Conservation (phyloP, 2,888 invertebrate species). For the Steromphala cineraria region DNA sequence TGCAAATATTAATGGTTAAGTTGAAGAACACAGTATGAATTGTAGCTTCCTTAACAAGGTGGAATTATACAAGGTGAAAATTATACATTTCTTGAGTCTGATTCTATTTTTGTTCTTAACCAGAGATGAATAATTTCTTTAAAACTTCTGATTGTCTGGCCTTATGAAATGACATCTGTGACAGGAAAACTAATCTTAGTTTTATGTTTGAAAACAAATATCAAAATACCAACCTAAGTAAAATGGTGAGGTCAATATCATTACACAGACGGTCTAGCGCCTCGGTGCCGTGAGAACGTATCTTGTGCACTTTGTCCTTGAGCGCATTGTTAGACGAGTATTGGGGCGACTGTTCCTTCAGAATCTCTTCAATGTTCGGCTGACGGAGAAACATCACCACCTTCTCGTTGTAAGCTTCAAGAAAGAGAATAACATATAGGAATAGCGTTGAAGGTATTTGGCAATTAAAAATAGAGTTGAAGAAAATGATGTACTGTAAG, state of each 20-base stretch:
- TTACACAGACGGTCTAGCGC: constrained; percentile 91
- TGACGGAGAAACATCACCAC: constrained; percentile 97
- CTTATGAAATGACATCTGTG: no score
- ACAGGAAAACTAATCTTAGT: no score
- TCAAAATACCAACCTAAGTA: constrained; percentile 84
- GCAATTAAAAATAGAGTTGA: not conserved
- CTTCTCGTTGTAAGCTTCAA: constrained; percentile 88
- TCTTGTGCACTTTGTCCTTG: constrained; percentile 89
- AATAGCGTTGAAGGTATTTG: not conserved
- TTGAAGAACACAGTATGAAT: no score
- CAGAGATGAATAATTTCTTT: no score
- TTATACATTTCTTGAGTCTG: no score
- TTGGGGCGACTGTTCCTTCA: constrained; percentile 80
- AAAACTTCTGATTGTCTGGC: no score
- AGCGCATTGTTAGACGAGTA: constrained; percentile 84
- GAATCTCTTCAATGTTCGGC: constrained; percentile 93
- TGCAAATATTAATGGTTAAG: no score
- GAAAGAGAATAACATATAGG: no score
- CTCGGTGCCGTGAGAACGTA: constrained; percentile 90
- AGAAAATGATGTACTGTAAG: no score
- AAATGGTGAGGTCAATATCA: constrained; percentile 93
- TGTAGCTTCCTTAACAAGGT: no score
- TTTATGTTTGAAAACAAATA: not conserved
- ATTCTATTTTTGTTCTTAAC: no score
- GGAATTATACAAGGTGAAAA: no score